Percentiles rank a stretch among this genome's conserved stretches.
phyloP scores from a whole-genome alignment of 2,888 invertebrate species.

The Axea sp. region DNA sequence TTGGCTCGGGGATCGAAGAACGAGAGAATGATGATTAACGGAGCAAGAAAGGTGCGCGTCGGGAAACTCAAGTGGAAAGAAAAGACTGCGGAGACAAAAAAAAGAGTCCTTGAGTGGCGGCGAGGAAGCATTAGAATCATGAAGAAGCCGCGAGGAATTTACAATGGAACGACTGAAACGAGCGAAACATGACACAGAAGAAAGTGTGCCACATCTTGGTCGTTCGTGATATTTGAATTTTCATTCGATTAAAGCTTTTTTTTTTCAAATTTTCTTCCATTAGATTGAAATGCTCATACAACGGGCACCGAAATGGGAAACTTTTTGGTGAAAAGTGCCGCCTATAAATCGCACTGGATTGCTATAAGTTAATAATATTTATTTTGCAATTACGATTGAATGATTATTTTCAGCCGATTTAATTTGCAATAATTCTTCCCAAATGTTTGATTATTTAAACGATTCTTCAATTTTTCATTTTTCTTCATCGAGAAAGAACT shows the following conservation, averaged over 20 bases:
- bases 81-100: slow-evolving; percentile 41
- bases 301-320: too few species aligned
- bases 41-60: slow-evolving; percentile 49
- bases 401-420: too few species aligned
- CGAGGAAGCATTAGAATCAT: slow-evolving; percentile 36
- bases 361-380: too few species aligned
- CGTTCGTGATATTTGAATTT: slow-evolving; percentile 1
- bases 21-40: slow-evolving; percentile 52
- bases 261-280: too few species aligned
- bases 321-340: too few species aligned
- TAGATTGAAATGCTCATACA: too few species aligned
- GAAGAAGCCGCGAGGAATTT: slow-evolving; percentile 33
- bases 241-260: not conserved
- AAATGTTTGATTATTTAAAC: too few species aligned
- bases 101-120: slow-evolving; percentile 19
- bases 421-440: too few species aligned
- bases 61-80: slow-evolving; percentile 46
- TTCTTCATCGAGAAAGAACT: too few species aligned
- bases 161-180: slow-evolving; percentile 28
- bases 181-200: slow-evolving; percentile 22
- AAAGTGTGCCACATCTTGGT: slow-evolving; percentile 19
- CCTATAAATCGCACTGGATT: too few species aligned
- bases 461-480: too few species aligned
- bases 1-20: slow-evolving; percentile 45
- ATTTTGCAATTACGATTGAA: too few species aligned